phyloP scores from a whole-genome alignment of 2,113 vertebrate genomes.

The Larimichthys polyactis region DNA sequence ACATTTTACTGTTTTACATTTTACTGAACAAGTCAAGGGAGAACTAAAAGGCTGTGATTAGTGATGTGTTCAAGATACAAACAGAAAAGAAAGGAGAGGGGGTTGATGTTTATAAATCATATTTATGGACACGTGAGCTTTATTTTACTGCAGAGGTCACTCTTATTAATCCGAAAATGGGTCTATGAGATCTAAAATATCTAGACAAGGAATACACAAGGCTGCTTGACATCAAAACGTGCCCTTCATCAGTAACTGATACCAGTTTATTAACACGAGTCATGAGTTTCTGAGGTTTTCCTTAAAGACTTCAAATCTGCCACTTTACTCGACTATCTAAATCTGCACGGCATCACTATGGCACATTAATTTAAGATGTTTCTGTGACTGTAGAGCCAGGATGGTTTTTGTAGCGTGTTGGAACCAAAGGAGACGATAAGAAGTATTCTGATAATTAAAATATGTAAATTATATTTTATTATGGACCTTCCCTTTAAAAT shows the following conservation, averaged over 20 bases:
- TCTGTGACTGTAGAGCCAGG: background rate
- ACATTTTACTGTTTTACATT: slow-evolving; percentile 31
- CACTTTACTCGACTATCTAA: background rate
- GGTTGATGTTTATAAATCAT: slow-evolving; percentile 9
- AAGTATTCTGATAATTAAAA: slow-evolving; percentile 9
- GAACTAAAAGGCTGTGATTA: slow-evolving; percentile 13
- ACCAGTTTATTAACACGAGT: slow-evolving; percentile 43
- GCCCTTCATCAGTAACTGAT: slow-evolving; percentile 4
- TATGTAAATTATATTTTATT: slow-evolving; percentile 16
- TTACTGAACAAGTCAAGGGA: slow-evolving; percentile 16
- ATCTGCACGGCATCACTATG: slow-evolving; percentile 3
- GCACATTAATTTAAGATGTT: background rate
- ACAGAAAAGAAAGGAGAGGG: background rate
- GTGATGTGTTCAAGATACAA: background rate
- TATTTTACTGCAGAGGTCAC: slow-evolving; percentile 50
- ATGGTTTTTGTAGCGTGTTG: slow-evolving; percentile 7
- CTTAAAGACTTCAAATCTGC: slow-evolving; percentile 3
- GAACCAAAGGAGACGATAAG: slow-evolving; percentile 6
- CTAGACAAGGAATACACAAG: slow-evolving; percentile 31
- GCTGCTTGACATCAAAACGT: slow-evolving; percentile 15
- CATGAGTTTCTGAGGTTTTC: slow-evolving; percentile 14
- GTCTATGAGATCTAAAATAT: slow-evolving; percentile 13
- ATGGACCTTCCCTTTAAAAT: slow-evolving; percentile 37
- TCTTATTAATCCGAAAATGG: slow-evolving; percentile 30
- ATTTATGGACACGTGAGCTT: slow-evolving; percentile 42